A percentile compares a stretch with the other conserved stretches of the same genome.
Conservation (phyloP, 1,140 invertebrate genomes). For the Limonius californicus region DNA sequence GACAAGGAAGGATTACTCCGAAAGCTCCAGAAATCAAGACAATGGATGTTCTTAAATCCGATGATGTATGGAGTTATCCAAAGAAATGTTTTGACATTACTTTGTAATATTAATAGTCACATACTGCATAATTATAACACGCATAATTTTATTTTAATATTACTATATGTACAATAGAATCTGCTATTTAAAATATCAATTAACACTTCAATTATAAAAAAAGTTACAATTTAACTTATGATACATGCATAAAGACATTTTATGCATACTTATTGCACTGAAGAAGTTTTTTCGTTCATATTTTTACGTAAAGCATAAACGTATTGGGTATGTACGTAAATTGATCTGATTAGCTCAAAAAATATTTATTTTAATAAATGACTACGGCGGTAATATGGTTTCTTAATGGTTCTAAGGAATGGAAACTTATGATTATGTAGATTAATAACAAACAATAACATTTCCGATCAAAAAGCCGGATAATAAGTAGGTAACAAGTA, state of each 20-base stretch:
- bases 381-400: not conserved
- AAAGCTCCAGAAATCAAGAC: too few species aligned
- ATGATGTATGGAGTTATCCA: too few species aligned
- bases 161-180: constrained; percentile 11
- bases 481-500: constrained; percentile 9
- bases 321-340: too few species aligned
- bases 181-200: constrained; percentile 9
- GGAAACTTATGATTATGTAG: not conserved
- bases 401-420: not conserved
- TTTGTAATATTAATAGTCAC: too few species aligned
- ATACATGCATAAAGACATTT: constrained; percentile 3
- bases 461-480: constrained; percentile 9
- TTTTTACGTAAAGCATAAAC: not conserved
- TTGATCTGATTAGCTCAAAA: too few species aligned
- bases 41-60: too few species aligned
- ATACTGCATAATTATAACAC: not conserved
- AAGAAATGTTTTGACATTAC: too few species aligned
- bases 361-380: too few species aligned
- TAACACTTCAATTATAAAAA: constrained; percentile 8
- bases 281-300: not conserved
- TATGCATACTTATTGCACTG: constrained; percentile 4
- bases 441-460: constrained; percentile 6
- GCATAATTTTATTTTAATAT: constrained; percentile 9
- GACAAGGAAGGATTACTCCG: too few species aligned
- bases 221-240: not conserved